Evolutionary conservation across 1,140 invertebrate species (phyloP).

Genomic region (Bathynomus jamesi): DNA sequence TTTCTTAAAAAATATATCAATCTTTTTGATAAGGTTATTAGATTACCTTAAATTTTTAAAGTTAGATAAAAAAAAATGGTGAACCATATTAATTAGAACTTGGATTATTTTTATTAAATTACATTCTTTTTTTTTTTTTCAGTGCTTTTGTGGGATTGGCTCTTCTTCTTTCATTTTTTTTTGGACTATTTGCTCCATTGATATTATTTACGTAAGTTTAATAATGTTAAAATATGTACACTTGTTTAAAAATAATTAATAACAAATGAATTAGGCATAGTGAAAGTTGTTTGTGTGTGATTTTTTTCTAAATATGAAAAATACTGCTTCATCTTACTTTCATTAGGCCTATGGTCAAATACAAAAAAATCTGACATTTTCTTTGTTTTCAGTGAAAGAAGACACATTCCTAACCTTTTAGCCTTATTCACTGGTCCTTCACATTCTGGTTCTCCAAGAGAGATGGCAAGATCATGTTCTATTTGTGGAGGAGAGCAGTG

Average conservation of each 20-base stretch:
- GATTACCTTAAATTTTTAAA: too few species aligned
- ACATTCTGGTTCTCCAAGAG: slow-evolving; percentile 7
- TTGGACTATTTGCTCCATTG: background rate
- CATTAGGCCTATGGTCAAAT: background rate
- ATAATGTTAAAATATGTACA: background rate
- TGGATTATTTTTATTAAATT: background rate
- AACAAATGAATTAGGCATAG: background rate
- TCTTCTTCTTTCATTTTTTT: background rate
- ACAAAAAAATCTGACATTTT: background rate
- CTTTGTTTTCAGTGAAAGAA: slow-evolving; percentile 27
- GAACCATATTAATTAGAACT: background rate
- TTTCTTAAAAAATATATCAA: background rate
- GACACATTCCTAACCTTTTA: slow-evolving; percentile 28
- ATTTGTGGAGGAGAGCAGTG: slow-evolving; percentile 34
- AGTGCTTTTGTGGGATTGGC: background rate
- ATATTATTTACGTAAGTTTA: slow-evolving; percentile 3
- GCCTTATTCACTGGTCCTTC: slow-evolving; percentile 23
- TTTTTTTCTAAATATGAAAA: too few species aligned
- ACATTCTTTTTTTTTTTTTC: background rate
- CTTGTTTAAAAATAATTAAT: background rate
- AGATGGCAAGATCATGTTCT: slow-evolving; percentile 29
- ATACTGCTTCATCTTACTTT: too few species aligned
- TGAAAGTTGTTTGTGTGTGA: too few species aligned
- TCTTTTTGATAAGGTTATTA: too few species aligned
- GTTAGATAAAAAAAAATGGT: background rate